These are phyloP conservation scores for Dorcus hopei DNA, from an alignment of 2,888 invertebrate species.

Conservation along the genomic window DNA sequence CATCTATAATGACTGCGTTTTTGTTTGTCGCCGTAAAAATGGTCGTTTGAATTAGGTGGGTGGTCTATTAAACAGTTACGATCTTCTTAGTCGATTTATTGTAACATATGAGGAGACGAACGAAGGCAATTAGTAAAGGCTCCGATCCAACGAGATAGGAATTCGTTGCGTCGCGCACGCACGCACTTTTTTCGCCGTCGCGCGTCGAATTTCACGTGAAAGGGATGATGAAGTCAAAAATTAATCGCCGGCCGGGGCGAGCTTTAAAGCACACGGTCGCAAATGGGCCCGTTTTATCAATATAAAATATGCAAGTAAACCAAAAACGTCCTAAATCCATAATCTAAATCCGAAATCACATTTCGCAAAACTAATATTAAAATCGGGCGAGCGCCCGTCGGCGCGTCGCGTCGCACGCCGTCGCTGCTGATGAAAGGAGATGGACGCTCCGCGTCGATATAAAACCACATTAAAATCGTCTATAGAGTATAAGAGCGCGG, in stretches of 20 bases:
- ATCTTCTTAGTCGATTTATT: slow-evolving; percentile 26
- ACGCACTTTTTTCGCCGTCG: background rate
- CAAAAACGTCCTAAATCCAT: slow-evolving; percentile 39
- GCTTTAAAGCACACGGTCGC: background rate
- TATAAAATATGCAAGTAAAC: slow-evolving; percentile 41
- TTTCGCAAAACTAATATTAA: slow-evolving; percentile 43
- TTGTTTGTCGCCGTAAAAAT: slow-evolving; percentile 34
- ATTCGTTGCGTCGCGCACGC: background rate
- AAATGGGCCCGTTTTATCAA: background rate
- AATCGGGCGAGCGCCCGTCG: slow-evolving; percentile 22
- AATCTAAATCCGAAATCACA: slow-evolving; percentile 44
- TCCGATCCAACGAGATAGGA: too few relatives aligned
- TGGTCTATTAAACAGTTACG: slow-evolving; percentile 35
- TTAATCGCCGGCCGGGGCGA: background rate
- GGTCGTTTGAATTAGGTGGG: slow-evolving; percentile 32
- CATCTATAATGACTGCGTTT: slow-evolving; percentile 37
- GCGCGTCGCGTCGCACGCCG: background rate
- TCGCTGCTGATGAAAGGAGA: background rate
- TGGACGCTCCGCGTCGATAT: slow-evolving; percentile 3
- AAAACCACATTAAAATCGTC: slow-evolving; percentile 2
- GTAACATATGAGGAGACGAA: too few relatives aligned
- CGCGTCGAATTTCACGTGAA: background rate
- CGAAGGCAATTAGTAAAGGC: too few relatives aligned
- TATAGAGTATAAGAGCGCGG: slow-evolving; percentile 43
- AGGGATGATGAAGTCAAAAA: background rate